Conservation (phyloP, 2,888 invertebrate species). For the Sarcophaga rosellei region DNA sequence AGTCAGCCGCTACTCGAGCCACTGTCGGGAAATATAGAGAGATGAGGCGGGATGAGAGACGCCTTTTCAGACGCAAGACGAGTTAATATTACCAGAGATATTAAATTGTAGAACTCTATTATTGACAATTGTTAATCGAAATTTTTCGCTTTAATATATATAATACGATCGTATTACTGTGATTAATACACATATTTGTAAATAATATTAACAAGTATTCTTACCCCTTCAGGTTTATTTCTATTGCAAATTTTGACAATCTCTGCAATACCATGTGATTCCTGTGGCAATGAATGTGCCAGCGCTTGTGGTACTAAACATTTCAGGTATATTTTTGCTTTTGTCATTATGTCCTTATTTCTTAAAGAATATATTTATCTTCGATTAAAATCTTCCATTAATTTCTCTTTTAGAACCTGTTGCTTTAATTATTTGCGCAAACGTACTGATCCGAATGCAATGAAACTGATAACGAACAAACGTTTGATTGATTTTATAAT, state of each 20-base stretch:
- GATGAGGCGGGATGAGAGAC: no score
- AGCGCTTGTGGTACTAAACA: conserved; percentile 85
- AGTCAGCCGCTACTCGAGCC: no score
- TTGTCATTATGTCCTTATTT: neutral
- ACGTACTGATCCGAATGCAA: conserved; percentile 78
- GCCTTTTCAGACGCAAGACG: no score
- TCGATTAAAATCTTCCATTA: neutral
- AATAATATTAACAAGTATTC: neutral
- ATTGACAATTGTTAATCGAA: no score
- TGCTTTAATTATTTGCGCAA: conserved; percentile 87
- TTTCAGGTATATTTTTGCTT: conserved; percentile 80
- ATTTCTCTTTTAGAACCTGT: conserved; percentile 83
- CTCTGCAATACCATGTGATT: conserved; percentile 83
- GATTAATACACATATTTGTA: neutral
- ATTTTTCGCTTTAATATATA: no score
- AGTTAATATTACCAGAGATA: no score
- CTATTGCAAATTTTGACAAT: conserved; percentile 71
- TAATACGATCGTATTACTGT: neutral
- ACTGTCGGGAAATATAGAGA: no score
- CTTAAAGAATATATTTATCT: no score
- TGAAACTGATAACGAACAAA: conserved; percentile 76
- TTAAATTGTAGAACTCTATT: no score
- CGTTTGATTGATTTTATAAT: conserved; percentile 78
- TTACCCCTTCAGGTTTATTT: conserved; percentile 71
- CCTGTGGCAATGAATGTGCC: conserved; percentile 85